Base-by-base conservation (phyloP, 2,888 invertebrate species). In the Pimpla rufipes region DNA sequence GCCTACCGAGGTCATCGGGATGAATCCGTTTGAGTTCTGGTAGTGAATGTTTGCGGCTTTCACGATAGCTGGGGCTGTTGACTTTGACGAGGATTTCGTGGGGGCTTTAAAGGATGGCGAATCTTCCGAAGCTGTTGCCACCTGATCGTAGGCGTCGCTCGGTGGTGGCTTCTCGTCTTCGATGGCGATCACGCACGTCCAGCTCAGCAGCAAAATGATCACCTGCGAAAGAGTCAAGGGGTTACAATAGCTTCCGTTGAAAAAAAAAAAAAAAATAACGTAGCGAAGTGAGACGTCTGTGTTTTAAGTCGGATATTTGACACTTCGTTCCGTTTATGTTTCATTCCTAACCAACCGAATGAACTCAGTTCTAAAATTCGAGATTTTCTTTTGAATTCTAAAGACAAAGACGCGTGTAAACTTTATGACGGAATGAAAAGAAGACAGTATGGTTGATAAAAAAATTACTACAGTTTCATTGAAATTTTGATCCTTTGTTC, bases 21-120 rank as follows among this genome's bases (percentile, higher is more conserved):
- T 79, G 73, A 93, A 93, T 10, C 90, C 91, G 55, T 93, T 93
- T 0, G 91, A 89, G 86, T 93, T 92, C 74, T 91, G 91, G 76
- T 91, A 92, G 47, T 86, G 88, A 4, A 89, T 71, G 6, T 88
- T 86, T 6, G 89, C 85, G 29, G 71, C 79, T 47, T 84, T 81
- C 5, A 45, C 29, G 7, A 18, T 62, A 6, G 40, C 86, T 23
- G 73, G 18, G 40, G 73, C 80, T 29, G 62, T 84, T 55, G 79
- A 75, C 79, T 68, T 47, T 6, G 52, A 35, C 11, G 47, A 13
- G 3, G 78, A 35, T 45, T 35, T 42, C 21, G 42, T 37, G 3
- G 35, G 21, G 35, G 2, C 18, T n/a, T 78, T 7, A 52, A 11
- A 29, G 7, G n/a, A 67, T 10, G 11, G 81, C 3, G 85, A 71